These are phyloP conservation scores for Neosilurus mollespiculum DNA, from an alignment of 2,797 vertebrate genomes.

Conservation along the genomic window DNA sequence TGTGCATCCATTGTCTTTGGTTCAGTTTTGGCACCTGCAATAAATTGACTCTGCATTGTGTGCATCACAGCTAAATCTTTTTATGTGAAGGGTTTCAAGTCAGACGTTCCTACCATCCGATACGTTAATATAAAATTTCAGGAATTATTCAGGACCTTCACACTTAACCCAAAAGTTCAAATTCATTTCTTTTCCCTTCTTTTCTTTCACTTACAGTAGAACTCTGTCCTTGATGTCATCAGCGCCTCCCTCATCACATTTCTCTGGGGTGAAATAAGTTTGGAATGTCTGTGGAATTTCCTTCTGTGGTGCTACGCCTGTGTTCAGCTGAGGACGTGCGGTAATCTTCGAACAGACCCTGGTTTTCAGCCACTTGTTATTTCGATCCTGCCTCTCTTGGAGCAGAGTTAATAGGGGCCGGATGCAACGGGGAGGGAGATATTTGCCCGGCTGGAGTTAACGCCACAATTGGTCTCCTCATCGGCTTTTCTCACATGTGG, in stretches of 20 bases:
- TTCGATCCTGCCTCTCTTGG: neutral
- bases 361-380: constrained; percentile 27
- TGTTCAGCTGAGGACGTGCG: constrained; percentile 25
- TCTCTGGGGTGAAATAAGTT: constrained; percentile 29
- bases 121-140: neutral
- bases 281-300: constrained; percentile 46
- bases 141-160: neutral
- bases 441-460: neutral
- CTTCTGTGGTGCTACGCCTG: constrained; percentile 17
- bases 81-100: neutral
- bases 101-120: neutral
- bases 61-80: neutral
- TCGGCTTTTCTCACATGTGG: constrained; percentile 55
- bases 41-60: neutral
- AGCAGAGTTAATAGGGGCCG: neutral
- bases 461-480: neutral
- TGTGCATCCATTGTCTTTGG: neutral
- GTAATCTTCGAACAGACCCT: constrained; percentile 24
- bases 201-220: neutral
- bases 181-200: neutral
- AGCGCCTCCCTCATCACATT: constrained; percentile 23
- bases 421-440: neutral
- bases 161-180: neutral
- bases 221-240: constrained; percentile 23
- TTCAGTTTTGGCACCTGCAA: neutral